Percentiles rank a stretch among this genome's conserved stretches.
Conservation (phyloP, 1,140 invertebrate genomes). For the Rhopalosiphum maidis region DNA sequence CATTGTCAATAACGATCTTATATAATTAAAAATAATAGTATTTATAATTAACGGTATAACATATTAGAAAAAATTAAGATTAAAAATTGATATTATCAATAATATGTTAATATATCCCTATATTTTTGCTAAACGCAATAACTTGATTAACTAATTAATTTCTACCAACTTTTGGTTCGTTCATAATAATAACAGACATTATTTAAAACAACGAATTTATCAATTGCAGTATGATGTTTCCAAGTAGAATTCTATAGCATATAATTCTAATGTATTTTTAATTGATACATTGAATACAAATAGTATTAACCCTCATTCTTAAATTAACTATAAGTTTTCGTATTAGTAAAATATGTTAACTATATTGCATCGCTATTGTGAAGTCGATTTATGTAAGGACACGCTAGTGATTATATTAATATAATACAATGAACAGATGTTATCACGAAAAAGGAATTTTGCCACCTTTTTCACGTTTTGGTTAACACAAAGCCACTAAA, state of each 20-base stretch:
- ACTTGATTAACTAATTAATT: no score
- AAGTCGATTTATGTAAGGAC: neutral
- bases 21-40: neutral
- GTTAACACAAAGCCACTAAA: slow-evolving; percentile 40
- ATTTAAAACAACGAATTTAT: neutral
- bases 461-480: slow-evolving; percentile 43
- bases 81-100: neutral
- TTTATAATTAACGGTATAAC: neutral
- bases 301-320: neutral
- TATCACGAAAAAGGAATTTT: slow-evolving; percentile 37
- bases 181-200: no score
- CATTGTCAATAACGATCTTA: neutral
- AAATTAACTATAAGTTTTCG: neutral
- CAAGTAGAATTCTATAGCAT: neutral
- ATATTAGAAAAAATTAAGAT: neutral
- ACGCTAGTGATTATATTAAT: neutral
- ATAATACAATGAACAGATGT: neutral
- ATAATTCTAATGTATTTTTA: neutral
- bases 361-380: neutral
- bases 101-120: no score
- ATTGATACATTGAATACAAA: neutral
- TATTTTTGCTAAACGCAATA: no score
- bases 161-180: no score
- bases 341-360: neutral
- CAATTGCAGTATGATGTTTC: neutral